Conservation (phyloP, 2,888 invertebrate genomes). For the Papilio demoleus region DNA sequence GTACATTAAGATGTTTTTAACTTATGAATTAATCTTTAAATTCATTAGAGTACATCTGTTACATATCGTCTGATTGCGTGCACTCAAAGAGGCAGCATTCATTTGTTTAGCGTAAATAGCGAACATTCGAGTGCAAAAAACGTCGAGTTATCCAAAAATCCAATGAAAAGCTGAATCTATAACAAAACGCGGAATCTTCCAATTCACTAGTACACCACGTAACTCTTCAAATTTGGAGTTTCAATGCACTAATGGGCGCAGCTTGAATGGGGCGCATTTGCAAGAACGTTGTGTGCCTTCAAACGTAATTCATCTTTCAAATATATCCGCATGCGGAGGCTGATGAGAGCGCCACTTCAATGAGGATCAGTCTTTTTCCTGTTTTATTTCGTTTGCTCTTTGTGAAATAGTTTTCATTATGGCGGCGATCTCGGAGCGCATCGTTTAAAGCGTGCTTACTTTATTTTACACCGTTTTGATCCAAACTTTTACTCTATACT, state of each 20-base stretch:
- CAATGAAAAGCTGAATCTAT: conserved; percentile 40
- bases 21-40: neutral
- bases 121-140: conserved; percentile 27
- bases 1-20: too few species aligned
- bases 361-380: conserved; percentile 43
- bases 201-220: conserved; percentile 57
- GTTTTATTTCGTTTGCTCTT: conserved; percentile 40
- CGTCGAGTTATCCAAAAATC: conserved; percentile 33
- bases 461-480: conserved; percentile 24
- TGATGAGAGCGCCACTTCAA: conserved; percentile 43
- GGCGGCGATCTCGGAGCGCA: conserved; percentile 25
- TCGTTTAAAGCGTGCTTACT: conserved; percentile 25
- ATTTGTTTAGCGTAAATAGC: neutral
- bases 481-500: neutral
- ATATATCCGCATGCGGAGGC: conserved; percentile 40
- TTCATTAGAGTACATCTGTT: neutral
- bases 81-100: conserved; percentile 9
- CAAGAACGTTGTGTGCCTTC: conserved; percentile 34
- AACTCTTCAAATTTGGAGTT: conserved; percentile 69
- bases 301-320: conserved; percentile 41
- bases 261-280: conserved; percentile 67
- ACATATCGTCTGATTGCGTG: conserved; percentile 24
- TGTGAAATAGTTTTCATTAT: conserved; percentile 41
- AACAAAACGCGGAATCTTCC: conserved; percentile 44
- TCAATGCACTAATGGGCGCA: conserved; percentile 74